Conservation (phyloP, 2,888 invertebrate species). For the Pristionchus mayeri region DNA sequence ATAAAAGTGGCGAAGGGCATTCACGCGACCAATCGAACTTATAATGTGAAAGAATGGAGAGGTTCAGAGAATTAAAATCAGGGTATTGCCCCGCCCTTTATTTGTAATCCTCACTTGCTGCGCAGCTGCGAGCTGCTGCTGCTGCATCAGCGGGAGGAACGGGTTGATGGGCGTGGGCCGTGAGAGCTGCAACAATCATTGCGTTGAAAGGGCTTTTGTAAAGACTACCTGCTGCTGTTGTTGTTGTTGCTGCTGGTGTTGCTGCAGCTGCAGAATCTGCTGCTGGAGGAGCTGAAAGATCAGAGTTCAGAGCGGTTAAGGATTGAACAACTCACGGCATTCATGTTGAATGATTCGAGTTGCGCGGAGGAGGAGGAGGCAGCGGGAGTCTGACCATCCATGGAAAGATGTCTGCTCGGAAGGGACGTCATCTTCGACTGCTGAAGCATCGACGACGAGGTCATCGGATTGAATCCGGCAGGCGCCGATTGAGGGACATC, state of each 20-base stretch:
- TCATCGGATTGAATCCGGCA: not conserved
- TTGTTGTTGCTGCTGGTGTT: constrained; percentile 39
- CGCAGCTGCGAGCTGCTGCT: constrained; percentile 32
- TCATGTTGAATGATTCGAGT: constrained; percentile 5
- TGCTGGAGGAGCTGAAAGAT: constrained; percentile 36
- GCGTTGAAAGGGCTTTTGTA: no score
- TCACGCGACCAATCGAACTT: no score
- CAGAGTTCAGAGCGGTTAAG: not conserved
- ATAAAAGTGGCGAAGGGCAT: no score
- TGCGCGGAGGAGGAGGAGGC: not conserved
- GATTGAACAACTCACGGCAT: not conserved
- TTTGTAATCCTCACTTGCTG: constrained; percentile 43
- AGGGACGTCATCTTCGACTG: constrained; percentile 16
- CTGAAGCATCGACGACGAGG: not conserved
- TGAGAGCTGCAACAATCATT: no score
- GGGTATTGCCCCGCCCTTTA: no score
- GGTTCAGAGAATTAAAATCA: no score
- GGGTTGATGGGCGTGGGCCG: constrained; percentile 21
- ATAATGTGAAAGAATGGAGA: not conserved
- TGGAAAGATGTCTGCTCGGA: constrained; percentile 16
- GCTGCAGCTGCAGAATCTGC: constrained; percentile 45
- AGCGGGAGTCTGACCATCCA: not conserved
- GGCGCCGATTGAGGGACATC: constrained; percentile 46
- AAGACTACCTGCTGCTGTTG: not conserved
- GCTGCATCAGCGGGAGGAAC: constrained; percentile 46